Percentiles rank a stretch among this genome's conserved stretches.
Conservation (phyloP, 2,797 vertebrate species). For the Eulemur coronatus region DNA sequence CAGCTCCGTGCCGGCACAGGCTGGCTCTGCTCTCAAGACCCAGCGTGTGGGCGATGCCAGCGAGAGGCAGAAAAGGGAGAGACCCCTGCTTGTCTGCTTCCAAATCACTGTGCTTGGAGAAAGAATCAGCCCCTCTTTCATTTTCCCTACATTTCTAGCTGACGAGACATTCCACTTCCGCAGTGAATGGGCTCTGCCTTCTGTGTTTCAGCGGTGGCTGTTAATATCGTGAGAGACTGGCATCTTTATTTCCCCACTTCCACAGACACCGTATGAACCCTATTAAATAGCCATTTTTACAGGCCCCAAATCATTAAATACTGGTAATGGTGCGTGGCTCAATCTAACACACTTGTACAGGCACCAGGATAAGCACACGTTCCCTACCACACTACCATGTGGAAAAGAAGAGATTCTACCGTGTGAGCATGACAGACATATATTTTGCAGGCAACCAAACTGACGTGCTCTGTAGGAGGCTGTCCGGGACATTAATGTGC, state of each 20-base stretch:
- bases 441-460: background rate
- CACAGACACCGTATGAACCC: background rate
- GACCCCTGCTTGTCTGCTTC: rapidly evolving
- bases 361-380: background rate
- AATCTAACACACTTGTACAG: rapidly evolving
- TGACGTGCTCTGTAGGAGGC: background rate
- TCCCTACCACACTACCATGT: rapidly evolving
- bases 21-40: background rate
- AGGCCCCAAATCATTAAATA: background rate
- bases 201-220: too few relatives aligned
- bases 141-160: too few relatives aligned
- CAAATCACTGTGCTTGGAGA: too few relatives aligned
- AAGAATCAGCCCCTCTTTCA: background rate
- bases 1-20: rapidly evolving
- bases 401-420: background rate
- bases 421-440: background rate
- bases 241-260: background rate
- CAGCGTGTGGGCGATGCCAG: rapidly evolving
- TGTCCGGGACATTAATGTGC: rapidly evolving
- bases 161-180: rapidly evolving
- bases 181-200: rapidly evolving
- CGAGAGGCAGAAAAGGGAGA: background rate
- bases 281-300: background rate
- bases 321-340: background rate
- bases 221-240: background rate